A percentile compares a stretch with the other conserved stretches of the same genome.
Conservation (phyloP, 2,888 invertebrate species). For the Idaea straminata region DNA sequence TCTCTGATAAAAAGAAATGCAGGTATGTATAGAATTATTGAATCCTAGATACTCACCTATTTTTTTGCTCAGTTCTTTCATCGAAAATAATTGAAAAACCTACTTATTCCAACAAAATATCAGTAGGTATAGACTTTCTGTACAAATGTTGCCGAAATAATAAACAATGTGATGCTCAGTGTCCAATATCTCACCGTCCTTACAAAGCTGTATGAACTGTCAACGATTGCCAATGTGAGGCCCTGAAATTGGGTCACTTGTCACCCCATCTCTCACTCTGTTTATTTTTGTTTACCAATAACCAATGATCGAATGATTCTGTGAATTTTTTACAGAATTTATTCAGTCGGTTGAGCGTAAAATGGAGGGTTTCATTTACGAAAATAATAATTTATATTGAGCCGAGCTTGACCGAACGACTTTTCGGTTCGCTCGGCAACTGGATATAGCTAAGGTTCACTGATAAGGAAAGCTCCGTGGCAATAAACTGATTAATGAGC, state of each 20-base stretch:
- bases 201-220: neutral
- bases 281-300: conserved; percentile 1
- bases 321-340: neutral
- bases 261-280: neutral
- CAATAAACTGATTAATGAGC: neutral
- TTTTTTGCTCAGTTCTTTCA: too few species aligned
- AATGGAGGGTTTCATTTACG: neutral
- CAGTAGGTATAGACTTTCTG: neutral
- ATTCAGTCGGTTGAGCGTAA: neutral
- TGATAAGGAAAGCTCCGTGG: neutral
- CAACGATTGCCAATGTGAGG: neutral
- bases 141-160: neutral
- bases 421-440: neutral
- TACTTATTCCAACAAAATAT: too few species aligned
- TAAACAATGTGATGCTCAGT: neutral
- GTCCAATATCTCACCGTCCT: neutral
- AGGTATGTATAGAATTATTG: too few species aligned
- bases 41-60: too few species aligned
- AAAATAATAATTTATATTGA: neutral
- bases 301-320: neutral
- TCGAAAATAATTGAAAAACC: too few species aligned
- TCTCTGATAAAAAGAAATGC: too few species aligned
- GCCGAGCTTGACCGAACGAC: neutral
- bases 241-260: conserved; percentile 1
- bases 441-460: neutral